A percentile compares a stretch with the other conserved stretches of the same genome.
Evolutionary conservation across 1,140 invertebrate genomes (phyloP).

Genomic region (Chrysomallon squamiferum): DNA sequence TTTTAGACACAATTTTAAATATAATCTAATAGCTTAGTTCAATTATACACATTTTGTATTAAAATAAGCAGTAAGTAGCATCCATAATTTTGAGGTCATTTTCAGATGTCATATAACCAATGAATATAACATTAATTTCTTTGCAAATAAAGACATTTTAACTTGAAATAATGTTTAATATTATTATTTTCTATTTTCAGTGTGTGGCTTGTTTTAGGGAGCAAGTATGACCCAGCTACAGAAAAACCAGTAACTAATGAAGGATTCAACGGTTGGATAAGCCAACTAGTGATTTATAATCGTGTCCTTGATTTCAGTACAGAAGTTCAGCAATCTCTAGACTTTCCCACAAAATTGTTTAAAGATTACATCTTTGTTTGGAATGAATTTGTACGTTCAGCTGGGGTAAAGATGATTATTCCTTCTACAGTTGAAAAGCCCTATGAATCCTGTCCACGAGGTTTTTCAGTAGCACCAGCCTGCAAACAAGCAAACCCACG

Average conservation of each 20-base stretch:
- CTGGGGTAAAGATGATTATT: background rate
- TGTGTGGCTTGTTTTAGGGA: constrained; percentile 4
- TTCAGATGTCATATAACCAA: too few relatives aligned
- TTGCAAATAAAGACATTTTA: too few relatives aligned
- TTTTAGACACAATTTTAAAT: too few relatives aligned
- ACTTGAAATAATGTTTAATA: too few relatives aligned
- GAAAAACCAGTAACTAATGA: background rate
- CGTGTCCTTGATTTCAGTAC: constrained; percentile 86
- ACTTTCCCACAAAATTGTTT: constrained; percentile 6
- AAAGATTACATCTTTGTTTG: background rate
- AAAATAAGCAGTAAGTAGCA: too few relatives aligned
- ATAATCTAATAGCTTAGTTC: too few relatives aligned
- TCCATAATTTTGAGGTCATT: too few relatives aligned
- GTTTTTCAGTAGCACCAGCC: background rate
- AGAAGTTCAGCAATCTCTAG: constrained; percentile 79
- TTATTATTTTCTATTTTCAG: background rate
- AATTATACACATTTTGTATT: too few relatives aligned
- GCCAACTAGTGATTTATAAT: constrained; percentile 56
- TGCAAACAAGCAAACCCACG: too few relatives aligned
- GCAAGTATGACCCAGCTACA: background rate
- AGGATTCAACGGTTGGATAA: constrained; percentile 8
- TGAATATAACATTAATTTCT: too few relatives aligned
- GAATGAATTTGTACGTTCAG: background rate
- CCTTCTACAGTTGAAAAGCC: background rate
- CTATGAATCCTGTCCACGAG: background rate